A percentile compares a stretch with the other conserved stretches of the same genome.
These are phyloP conservation scores for Antedon bifida DNA, from an alignment of 35 echinoderm and acorn worm species.

Conservation along the genomic window DNA sequence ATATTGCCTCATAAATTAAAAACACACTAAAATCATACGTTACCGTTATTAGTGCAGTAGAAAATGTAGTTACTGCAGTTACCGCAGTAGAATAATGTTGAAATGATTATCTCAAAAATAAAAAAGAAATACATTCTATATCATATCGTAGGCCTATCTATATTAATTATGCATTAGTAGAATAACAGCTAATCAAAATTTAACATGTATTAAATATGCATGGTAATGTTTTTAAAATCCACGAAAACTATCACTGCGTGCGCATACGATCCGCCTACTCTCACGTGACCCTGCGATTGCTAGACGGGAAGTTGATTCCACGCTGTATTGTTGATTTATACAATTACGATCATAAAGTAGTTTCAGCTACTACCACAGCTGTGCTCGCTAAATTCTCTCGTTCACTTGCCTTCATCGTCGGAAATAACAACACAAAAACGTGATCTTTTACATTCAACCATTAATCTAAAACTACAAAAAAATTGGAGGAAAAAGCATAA, in stretches of 20 bases:
- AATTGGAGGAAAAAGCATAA: too few species aligned
- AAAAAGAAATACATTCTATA: too few species aligned
- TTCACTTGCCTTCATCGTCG: background rate
- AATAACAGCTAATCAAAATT: too few species aligned
- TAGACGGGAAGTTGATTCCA: background rate
- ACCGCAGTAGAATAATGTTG: too few species aligned
- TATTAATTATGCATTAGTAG: too few species aligned
- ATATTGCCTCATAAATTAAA: too few species aligned
- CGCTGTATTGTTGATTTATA: background rate
- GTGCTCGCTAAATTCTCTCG: background rate
- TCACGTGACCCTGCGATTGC: background rate
- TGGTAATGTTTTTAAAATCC: background rate
- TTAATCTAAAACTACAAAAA: background rate
- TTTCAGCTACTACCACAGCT: background rate
- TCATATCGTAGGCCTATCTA: too few species aligned
- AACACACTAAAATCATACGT: too few species aligned
- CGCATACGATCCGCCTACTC: background rate
- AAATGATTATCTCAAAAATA: too few species aligned
- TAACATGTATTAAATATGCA: too few species aligned
- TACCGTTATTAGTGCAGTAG: too few species aligned
- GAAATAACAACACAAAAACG: background rate
- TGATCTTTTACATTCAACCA: background rate
- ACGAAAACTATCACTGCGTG: background rate
- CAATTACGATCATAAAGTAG: background rate
- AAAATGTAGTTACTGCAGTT: too few species aligned